These are phyloP conservation scores for Clostera curtula DNA, from an alignment of 2,888 invertebrate genomes.

Conservation along the genomic window DNA sequence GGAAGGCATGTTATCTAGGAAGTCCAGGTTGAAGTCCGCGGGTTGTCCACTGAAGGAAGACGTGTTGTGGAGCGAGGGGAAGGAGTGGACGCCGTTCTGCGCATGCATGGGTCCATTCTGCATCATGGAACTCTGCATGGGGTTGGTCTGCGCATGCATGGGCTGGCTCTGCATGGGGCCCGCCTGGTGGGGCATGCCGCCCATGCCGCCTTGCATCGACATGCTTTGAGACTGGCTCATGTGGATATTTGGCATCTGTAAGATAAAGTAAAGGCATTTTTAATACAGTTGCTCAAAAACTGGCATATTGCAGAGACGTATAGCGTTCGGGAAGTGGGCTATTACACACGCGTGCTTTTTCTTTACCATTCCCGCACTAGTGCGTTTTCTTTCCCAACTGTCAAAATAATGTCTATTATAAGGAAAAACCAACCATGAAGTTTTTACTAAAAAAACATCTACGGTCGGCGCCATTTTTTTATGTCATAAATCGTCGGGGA, in stretches of 20 bases:
- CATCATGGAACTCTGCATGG: constrained; percentile 42
- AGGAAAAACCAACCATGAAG: no score
- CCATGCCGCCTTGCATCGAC: constrained; percentile 65
- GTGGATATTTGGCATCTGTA: constrained; percentile 79
- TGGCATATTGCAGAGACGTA: constrained; percentile 3
- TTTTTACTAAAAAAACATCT: no score
- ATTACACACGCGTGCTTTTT: no score
- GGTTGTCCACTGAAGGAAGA: constrained; percentile 68
- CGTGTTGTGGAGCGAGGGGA: constrained; percentile 51
- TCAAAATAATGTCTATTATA: no score
- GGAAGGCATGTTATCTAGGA: constrained; percentile 87
- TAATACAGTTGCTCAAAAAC: constrained; percentile 1
- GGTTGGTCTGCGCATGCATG: constrained; percentile 30
- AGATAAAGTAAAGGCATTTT: constrained; percentile 6
- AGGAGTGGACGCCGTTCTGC: constrained; percentile 27
- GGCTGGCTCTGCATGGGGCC: constrained; percentile 36
- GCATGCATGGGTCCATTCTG: constrained; percentile 30
- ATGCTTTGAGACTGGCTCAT: constrained; percentile 82
- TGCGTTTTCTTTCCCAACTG: no score
- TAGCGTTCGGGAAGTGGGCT: no score
- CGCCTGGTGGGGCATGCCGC: constrained; percentile 30
- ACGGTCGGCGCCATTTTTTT: no score
- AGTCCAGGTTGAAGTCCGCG: constrained; percentile 87
- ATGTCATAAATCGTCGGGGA: no score
- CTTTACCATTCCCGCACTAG: no score